A percentile compares a stretch with the other conserved stretches of the same genome.
phyloP scores from a whole-genome alignment of 2,888 invertebrate species.

The Germaria angustata region DNA sequence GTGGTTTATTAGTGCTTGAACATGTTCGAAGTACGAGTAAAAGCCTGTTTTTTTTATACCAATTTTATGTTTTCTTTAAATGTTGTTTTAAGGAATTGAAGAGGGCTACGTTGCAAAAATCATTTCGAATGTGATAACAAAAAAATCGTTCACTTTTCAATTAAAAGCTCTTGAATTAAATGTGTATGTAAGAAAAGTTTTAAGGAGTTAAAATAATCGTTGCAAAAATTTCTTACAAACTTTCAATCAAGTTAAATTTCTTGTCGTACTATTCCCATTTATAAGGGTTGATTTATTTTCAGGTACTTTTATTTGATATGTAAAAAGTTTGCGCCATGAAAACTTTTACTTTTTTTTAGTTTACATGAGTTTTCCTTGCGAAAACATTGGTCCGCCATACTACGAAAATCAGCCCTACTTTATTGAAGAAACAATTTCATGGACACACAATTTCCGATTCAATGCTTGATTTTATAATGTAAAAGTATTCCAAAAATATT shows the following conservation, averaged over 20 bases:
- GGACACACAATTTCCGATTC: too few relatives aligned
- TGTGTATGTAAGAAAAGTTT: neutral
- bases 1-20: slow-evolving; percentile 53
- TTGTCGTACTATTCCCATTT: neutral
- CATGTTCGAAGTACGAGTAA: slow-evolving; percentile 34
- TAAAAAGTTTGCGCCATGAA: neutral
- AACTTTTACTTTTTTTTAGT: too few relatives aligned
- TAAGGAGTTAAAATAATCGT: neutral
- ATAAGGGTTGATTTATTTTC: neutral
- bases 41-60: neutral
- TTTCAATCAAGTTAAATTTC: neutral
- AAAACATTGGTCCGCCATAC: too few relatives aligned
- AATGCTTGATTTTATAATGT: too few relatives aligned
- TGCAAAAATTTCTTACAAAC: neutral
- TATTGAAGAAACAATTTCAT: too few relatives aligned
- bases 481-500: too few relatives aligned
- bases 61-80: slow-evolving; percentile 1
- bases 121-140: neutral
- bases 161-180: neutral
- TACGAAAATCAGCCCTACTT: too few relatives aligned
- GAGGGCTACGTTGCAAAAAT: neutral
- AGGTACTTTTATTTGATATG: neutral
- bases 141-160: neutral
- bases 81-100: neutral
- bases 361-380: too few relatives aligned